Base-by-base conservation (phyloP, 2,888 invertebrate species). In the Andrena minutula region DNA sequence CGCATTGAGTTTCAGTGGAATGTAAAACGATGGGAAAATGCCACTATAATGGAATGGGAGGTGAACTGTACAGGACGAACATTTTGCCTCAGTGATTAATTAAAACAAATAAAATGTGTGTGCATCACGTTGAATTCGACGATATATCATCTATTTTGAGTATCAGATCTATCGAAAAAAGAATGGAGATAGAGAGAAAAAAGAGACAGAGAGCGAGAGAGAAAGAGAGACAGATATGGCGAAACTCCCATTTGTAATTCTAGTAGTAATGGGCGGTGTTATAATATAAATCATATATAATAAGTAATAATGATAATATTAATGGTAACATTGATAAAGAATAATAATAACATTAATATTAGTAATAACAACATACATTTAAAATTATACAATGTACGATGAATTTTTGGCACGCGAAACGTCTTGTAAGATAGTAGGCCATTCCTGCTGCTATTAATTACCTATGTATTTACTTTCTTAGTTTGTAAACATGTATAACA, bases 201-300 rank as follows among this genome's bases (percentile, higher is more conserved):
- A 30, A 75, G 16, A 72, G 69, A 77, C 35, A 70, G 58, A 69
- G 63, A 70, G 63, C 81, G 83, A 88, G 81, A 86, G 68, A 66
- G 47, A 64, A 41, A 80, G 20, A 79, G 70, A 78, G 64, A 78
- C 60, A 79, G 79, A 79, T 63, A 72, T 85, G 86, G 85, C 84
- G 82, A 87, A 89, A 79, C 83, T 93, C 92, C 92, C 92, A 91
- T 93, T 93, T 93, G 92, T 93, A 93, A 93, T 94, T 93, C 92
- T 92, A 92, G 92, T 93, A 94, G 92, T 92, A 92, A 83, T 92
- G 93, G 92, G 93, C 91, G 93, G 92, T 94, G 93, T 93, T n/a
- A n/a, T n/a, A n/a, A n/a, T 90, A 91, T 91, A 89, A 93, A 92
- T 93, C 92, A 91, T 93, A 92, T 92, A 90, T 89, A 82, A 65